phyloP scores from a whole-genome alignment of 1,140 invertebrate genomes.

The Periplaneta americana region DNA sequence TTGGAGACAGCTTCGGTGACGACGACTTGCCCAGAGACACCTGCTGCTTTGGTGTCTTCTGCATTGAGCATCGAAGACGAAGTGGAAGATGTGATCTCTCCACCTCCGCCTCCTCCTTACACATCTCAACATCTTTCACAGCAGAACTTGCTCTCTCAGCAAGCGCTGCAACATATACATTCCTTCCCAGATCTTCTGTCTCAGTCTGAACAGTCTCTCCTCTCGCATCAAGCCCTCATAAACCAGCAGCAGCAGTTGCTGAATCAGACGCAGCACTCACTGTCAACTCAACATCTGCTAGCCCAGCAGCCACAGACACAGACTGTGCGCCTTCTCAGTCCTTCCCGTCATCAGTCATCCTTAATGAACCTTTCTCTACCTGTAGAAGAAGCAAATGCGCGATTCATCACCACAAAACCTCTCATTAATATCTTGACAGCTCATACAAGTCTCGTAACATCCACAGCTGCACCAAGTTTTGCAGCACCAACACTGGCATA shows the following conservation, averaged over 20 bases:
- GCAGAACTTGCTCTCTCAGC: slow-evolving; percentile 4
- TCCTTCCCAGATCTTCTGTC: background rate
- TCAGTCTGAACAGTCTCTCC: no score
- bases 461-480: slow-evolving; percentile 44
- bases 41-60: background rate
- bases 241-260: slow-evolving; percentile 2
- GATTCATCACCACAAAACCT: slow-evolving; percentile 59
- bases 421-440: slow-evolving; percentile 62
- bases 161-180: background rate
- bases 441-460: slow-evolving; percentile 49
- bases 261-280: slow-evolving; percentile 11
- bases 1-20: slow-evolving; percentile 17
- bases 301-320: slow-evolving; percentile 40
- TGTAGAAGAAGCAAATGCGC: slow-evolving; percentile 53
- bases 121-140: background rate
- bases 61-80: background rate
- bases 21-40: background rate
- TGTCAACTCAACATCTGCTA: slow-evolving; percentile 34
- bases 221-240: background rate
- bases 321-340: slow-evolving; percentile 38
- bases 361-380: slow-evolving; percentile 2
- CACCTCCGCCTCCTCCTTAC: slow-evolving; percentile 35
- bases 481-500: slow-evolving; percentile 36
- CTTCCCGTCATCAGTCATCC: slow-evolving; percentile 42
- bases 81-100: slow-evolving; percentile 16